A percentile compares a stretch with the other conserved stretches of the same genome.
phyloP scores from a whole-genome alignment of 2,797 vertebrate genomes.

The Siniperca obscura region DNA sequence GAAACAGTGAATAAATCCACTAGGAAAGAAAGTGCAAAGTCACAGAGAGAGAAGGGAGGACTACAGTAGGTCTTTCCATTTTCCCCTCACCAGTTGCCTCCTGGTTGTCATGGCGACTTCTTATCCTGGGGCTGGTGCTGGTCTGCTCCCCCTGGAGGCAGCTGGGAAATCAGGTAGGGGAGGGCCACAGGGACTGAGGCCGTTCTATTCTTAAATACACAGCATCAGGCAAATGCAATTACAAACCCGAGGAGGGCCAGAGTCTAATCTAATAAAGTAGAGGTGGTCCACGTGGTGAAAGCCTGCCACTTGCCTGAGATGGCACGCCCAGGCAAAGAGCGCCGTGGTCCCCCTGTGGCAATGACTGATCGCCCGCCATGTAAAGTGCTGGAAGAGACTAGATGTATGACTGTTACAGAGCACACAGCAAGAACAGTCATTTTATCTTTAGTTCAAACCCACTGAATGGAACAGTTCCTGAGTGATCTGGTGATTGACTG shows the following conservation, averaged over 20 bases:
- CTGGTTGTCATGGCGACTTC: conserved; percentile 82
- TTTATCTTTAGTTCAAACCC: conserved; percentile 52
- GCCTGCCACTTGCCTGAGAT: conserved; percentile 73
- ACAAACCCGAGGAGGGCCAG: conserved; percentile 78
- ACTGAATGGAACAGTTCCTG: conserved; percentile 33
- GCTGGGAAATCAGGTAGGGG: conserved; percentile 78
- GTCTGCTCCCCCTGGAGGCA: conserved; percentile 66
- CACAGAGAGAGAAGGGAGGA: conserved; percentile 52
- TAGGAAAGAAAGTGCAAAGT: conserved; percentile 71
- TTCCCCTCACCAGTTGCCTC: conserved; percentile 60
- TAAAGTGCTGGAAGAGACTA: conserved; percentile 37
- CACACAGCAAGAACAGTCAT: conserved; percentile 33
- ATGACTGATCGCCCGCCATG: conserved; percentile 39
- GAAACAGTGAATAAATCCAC: conserved; percentile 47
- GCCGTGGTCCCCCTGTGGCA: conserved; percentile 39
- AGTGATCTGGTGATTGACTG: conserved; percentile 33
- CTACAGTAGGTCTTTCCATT: conserved; percentile 57
- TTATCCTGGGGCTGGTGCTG: conserved; percentile 66
- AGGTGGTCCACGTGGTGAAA: conserved; percentile 74
- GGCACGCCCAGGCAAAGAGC: conserved; percentile 63
- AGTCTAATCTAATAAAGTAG: conserved; percentile 84
- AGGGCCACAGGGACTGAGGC: conserved; percentile 70
- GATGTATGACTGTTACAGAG: conserved; percentile 36
- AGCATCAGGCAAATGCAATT: conserved; percentile 86
- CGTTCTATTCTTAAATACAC: conserved; percentile 86